phyloP scores from a whole-genome alignment of 2,797 vertebrate species.

The Australoheros facetus region DNA sequence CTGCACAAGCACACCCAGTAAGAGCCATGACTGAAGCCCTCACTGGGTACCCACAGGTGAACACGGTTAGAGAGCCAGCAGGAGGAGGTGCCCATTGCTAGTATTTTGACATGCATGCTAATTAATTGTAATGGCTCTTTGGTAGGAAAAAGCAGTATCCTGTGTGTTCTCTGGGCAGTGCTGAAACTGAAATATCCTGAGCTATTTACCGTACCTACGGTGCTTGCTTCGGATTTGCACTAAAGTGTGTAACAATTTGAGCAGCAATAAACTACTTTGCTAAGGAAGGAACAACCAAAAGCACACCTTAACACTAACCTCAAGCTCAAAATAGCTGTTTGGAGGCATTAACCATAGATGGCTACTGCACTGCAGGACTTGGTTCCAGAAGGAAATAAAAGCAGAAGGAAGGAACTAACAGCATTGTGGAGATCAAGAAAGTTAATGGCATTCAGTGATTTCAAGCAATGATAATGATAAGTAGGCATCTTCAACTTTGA shows the following conservation, averaged over 20 bases:
- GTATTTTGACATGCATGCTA: neutral
- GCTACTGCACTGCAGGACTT: too few species aligned
- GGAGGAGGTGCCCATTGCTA: neutral
- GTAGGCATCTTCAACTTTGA: too few species aligned
- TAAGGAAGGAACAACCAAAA: neutral
- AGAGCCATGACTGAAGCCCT: neutral
- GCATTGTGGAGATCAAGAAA: too few species aligned
- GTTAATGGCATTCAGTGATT: too few species aligned
- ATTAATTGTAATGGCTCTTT: neutral
- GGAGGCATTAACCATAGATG: too few species aligned
- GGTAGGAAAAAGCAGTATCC: neutral
- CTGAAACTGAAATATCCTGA: neutral
- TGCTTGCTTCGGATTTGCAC: neutral
- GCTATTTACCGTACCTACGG: neutral
- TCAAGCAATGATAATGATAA: too few species aligned
- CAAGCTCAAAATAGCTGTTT: too few species aligned
- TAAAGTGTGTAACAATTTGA: neutral
- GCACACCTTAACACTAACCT: neutral
- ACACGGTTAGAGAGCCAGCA: neutral
- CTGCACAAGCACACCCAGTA: neutral
- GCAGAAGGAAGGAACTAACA: too few species aligned
- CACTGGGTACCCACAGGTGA: neutral
- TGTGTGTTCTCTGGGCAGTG: neutral
- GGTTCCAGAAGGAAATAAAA: too few species aligned
- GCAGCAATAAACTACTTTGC: neutral